Conservation (phyloP, 2,113 vertebrate genomes). For the Anoura caudifer region DNA sequence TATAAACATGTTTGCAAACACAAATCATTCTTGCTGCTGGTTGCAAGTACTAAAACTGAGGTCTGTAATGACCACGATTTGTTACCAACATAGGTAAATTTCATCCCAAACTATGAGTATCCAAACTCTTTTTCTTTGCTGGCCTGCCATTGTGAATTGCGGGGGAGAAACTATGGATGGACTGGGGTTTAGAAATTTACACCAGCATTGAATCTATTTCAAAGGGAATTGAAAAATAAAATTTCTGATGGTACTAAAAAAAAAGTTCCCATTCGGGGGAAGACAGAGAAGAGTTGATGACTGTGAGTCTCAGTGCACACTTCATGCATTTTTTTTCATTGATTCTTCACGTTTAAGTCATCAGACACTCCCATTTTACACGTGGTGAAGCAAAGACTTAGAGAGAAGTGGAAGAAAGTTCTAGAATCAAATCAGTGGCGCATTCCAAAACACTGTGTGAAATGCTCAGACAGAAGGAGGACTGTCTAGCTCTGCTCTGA, state of each 20-base stretch:
- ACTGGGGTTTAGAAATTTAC: not conserved
- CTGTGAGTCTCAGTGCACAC: not conserved
- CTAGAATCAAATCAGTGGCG: not conserved
- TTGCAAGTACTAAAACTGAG: not conserved
- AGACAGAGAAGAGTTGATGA: not conserved
- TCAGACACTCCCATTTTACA: not conserved
- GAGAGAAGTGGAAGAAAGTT: not conserved
- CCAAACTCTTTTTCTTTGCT: not conserved
- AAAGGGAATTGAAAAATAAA: not conserved
- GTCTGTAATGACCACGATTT: not conserved
- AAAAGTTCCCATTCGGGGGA: not conserved
- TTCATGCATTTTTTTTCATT: not conserved
- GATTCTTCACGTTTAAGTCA: not conserved
- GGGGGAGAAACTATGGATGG: not conserved
- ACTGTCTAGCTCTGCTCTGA: not conserved
- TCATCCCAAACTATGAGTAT: not conserved
- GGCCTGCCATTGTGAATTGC: not conserved
- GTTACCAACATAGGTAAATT: not conserved
- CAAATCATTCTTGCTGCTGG: not conserved
- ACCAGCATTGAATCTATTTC: not conserved
- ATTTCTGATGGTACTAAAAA: not conserved
- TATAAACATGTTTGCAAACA: slow-evolving; percentile 7
- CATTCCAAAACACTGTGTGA: not conserved
- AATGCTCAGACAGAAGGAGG: not conserved
- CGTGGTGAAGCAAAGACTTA: not conserved